phyloP scores from a whole-genome alignment of 2,113 vertebrate species.

The Nothobranchius kuhntae region DNA sequence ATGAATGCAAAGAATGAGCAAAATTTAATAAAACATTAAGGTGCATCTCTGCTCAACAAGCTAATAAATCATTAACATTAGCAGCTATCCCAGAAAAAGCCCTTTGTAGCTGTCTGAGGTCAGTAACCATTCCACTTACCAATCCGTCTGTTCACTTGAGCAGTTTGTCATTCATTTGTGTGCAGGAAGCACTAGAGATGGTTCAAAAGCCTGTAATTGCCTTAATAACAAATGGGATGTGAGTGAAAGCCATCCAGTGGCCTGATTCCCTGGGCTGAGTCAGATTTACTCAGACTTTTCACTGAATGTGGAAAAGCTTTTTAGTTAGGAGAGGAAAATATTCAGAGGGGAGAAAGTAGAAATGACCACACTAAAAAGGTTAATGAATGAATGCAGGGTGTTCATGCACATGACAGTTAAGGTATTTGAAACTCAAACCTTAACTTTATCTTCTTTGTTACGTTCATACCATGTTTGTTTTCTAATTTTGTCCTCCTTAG shows the following conservation, averaged over 20 bases:
- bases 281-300: constrained; percentile 25
- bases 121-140: constrained; percentile 19
- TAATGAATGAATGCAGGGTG: constrained; percentile 19
- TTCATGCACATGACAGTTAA: background rate
- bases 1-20: constrained; percentile 25
- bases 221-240: constrained; percentile 52
- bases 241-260: constrained; percentile 28
- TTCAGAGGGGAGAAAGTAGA: background rate
- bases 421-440: background rate
- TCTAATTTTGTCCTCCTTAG: too few species aligned
- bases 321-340: constrained; percentile 18
- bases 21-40: constrained; percentile 2
- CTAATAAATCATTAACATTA: constrained; percentile 52
- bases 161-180: constrained; percentile 39
- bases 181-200: constrained; percentile 38
- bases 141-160: constrained; percentile 19
- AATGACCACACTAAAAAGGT: constrained; percentile 1
- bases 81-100: background rate
- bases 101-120: constrained; percentile 18
- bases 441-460: too few species aligned
- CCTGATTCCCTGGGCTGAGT: constrained; percentile 39
- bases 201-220: constrained; percentile 58
- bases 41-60: background rate
- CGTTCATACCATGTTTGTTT: too few species aligned
- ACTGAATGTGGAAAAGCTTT: constrained; percentile 25